phyloP scores from a whole-genome alignment of 2,113 vertebrate species.

The Paraplagusia blochii region DNA sequence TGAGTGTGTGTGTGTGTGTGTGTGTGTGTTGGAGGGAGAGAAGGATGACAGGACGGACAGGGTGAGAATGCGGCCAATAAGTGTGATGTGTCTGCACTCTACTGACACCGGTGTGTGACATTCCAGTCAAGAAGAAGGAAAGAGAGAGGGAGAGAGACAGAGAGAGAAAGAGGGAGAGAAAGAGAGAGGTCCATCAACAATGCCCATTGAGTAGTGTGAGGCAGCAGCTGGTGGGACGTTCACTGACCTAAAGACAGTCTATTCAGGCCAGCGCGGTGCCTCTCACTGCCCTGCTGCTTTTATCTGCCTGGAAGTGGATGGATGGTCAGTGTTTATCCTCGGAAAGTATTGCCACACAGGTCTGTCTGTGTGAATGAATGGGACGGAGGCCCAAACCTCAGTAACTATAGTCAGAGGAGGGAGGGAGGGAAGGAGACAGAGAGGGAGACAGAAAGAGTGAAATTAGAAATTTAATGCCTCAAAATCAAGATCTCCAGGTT shows the following conservation, averaged over 20 bases:
- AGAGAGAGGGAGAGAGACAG: conserved; percentile 37
- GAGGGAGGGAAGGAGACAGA: neutral
- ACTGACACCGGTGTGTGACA: conserved; percentile 73
- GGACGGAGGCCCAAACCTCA: conserved; percentile 13
- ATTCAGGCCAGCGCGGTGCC: conserved; percentile 66
- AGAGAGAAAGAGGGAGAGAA: conserved; percentile 24
- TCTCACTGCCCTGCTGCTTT: conserved; percentile 59
- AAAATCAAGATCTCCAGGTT: too few species aligned
- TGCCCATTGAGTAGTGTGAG: conserved; percentile 67
- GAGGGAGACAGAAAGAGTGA: neutral
- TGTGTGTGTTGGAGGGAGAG: conserved; percentile 8
- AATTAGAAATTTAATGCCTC: too few species aligned
- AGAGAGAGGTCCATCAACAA: conserved; percentile 64
- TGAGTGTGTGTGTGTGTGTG: conserved; percentile 17
- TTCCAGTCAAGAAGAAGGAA: conserved; percentile 59
- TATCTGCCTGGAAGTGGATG: conserved; percentile 68
- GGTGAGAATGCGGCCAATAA: conserved; percentile 66
- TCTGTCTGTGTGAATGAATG: conserved; percentile 23
- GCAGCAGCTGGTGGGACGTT: conserved; percentile 69
- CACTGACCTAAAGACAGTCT: conserved; percentile 66
- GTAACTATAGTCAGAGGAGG: too few species aligned
- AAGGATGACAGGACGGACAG: conserved; percentile 44
- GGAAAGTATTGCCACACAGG: conserved; percentile 48
- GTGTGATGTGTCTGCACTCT: conserved; percentile 71
- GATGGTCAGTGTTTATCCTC: conserved; percentile 63